Percentiles rank a stretch among this genome's conserved stretches.
phyloP scores from a whole-genome alignment of 2,113 vertebrate genomes.

The Gavialis gangeticus region DNA sequence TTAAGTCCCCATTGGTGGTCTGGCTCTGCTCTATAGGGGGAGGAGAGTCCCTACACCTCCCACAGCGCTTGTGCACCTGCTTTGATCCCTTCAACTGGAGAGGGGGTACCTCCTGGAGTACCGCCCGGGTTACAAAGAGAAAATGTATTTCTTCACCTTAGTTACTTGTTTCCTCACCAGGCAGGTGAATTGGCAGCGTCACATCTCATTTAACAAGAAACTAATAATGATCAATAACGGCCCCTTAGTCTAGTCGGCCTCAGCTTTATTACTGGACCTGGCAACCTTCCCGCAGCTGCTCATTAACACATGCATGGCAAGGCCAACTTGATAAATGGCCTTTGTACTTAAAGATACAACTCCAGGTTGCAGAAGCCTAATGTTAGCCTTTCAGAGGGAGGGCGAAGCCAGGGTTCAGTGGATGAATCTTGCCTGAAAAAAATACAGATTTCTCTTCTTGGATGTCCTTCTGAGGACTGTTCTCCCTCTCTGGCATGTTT shows the following conservation, averaged over 20 bases:
- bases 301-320: neutral
- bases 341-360: neutral
- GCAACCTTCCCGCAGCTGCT: neutral
- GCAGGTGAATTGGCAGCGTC: neutral
- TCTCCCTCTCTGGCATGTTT: neutral
- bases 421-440: neutral
- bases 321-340: neutral
- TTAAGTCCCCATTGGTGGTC: too few relatives aligned
- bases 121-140: neutral
- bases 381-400: neutral
- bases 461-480: neutral
- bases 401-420: rapidly evolving
- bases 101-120: too few relatives aligned
- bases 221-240: neutral
- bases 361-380: neutral
- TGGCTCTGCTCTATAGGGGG: too few relatives aligned
- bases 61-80: too few relatives aligned
- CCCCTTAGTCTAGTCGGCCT: neutral
- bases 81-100: too few relatives aligned
- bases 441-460: neutral
- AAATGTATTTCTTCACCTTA: neutral
- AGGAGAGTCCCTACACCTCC: too few relatives aligned
- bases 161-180: neutral
- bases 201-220: neutral
- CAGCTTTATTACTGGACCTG: neutral